Conservation (phyloP, 2,113 vertebrate genomes). For the Bostrychus sinensis region DNA sequence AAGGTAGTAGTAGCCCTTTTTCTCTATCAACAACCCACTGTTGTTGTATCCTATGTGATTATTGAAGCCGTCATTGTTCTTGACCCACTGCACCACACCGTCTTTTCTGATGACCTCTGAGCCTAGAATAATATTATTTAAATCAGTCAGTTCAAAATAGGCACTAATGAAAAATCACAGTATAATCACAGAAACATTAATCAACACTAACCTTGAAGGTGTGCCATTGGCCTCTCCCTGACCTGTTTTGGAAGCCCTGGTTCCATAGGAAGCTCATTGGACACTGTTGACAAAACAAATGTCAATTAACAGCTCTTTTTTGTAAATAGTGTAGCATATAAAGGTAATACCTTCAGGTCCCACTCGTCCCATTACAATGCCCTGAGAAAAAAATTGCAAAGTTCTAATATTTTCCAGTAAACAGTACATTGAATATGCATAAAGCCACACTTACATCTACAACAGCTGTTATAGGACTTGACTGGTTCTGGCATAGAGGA, state of each 20-base stretch:
- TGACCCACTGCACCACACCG: constrained; percentile 52
- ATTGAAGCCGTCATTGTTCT: constrained; percentile 1
- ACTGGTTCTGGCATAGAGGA: constrained; percentile 18
- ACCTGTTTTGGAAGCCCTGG: not conserved
- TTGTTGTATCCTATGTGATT: constrained; percentile 42
- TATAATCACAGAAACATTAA: not conserved
- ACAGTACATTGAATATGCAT: not conserved
- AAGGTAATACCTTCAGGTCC: constrained; percentile 22
- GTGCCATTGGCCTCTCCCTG: constrained; percentile 56
- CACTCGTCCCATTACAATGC: not conserved
- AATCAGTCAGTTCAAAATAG: not conserved
- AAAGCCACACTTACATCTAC: constrained; percentile 23
- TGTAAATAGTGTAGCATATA: not conserved
- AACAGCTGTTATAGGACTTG: not conserved
- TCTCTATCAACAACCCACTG: constrained; percentile 42
- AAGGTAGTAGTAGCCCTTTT: constrained; percentile 71
- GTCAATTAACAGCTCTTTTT: not conserved
- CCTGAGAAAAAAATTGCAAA: constrained; percentile 32
- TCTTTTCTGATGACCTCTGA: fast-evolving
- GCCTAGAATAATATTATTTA: constrained; percentile 27
- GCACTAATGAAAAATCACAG: not conserved
- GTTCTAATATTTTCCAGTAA: not conserved
- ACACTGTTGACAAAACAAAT: constrained; percentile 26
- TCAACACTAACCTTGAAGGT: constrained; percentile 49
- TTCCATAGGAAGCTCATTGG: constrained; percentile 20